Percentiles rank a stretch among this genome's conserved stretches.
These are phyloP conservation scores for Scaptomyza graminum DNA, from an alignment of 1,140 invertebrate genomes.

Conservation along the genomic window DNA sequence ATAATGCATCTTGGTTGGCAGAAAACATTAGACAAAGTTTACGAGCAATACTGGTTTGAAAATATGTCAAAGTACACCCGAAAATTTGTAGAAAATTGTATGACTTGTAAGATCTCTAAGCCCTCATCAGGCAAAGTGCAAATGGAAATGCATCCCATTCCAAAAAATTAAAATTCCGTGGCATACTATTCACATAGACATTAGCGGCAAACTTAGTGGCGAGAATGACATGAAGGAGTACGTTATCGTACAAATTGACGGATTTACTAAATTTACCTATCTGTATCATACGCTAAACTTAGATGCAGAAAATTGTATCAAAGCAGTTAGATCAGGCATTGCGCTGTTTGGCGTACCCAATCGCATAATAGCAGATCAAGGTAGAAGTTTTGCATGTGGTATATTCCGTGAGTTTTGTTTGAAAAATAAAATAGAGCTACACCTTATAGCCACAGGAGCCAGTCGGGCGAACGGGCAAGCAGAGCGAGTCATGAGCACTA, in stretches of 20 bases:
- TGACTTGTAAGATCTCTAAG: neutral
- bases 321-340: too few relatives aligned
- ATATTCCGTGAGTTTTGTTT: too few relatives aligned
- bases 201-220: neutral
- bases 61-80: neutral
- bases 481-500: too few relatives aligned
- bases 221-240: neutral
- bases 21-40: conserved; percentile 3
- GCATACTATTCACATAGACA: too few relatives aligned
- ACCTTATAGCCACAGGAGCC: too few relatives aligned
- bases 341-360: too few relatives aligned
- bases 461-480: too few relatives aligned
- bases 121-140: neutral
- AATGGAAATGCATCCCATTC: neutral
- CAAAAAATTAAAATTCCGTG: too few relatives aligned
- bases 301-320: neutral
- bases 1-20: conserved; percentile 6
- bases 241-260: neutral
- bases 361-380: too few relatives aligned
- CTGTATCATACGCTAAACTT: neutral
- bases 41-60: neutral
- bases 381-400: too few relatives aligned
- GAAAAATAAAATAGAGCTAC: too few relatives aligned
- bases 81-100: neutral
- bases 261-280: too few relatives aligned